Base-by-base conservation (phyloP, 2,113 vertebrate genomes). In the Entomyzon cyanotis region DNA sequence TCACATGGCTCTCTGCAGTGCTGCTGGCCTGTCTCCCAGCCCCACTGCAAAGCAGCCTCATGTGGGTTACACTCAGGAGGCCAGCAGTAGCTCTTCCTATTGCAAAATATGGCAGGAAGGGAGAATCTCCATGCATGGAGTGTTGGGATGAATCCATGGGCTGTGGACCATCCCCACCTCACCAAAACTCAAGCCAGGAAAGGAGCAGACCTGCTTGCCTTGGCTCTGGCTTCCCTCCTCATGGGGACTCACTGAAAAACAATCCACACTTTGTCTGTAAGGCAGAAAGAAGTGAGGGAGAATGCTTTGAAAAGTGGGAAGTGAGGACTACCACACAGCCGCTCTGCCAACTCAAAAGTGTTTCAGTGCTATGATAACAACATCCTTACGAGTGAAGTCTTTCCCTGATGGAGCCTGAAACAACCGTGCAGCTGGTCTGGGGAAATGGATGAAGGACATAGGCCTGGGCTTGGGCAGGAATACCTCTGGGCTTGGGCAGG, bases 71-170 rank as follows among this genome's bases (percentile, higher is more conserved):
- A 23, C 0, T 5, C 18, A 76, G 71, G 33, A 89, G 58, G 47
- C 0, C 2, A 71, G 52, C 1, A 0, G 19, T 9, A 41, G 42
- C 22, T 71, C 16, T 25, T 67, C n/a, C 42, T n/a, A 3, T 1
- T 3, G 68, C 46, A 81, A 52, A 67, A 49, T 22, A 17, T 0
- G 0, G 20, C 19, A 5, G 7, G 20, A 10, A 56, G 33, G 47
- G 19, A 90, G 28, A 30, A 11, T 41, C 4, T 62, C 24, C 1
- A 0, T 12, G 5, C 16, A 23, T 6, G 12, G 18, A 13, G 28
- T 35, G 2, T 7, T 84, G 56, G 52, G 39, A 55, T 4, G 12
- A 42, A 19, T 23, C 42, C 15, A 11, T 9, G 52, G 35, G 4
- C n/a, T 64, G 44, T 52, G 44, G 18, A 30, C 23, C 33, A 35